phyloP scores from a whole-genome alignment of 1,140 invertebrate species.

The Galendromus occidentalis region DNA sequence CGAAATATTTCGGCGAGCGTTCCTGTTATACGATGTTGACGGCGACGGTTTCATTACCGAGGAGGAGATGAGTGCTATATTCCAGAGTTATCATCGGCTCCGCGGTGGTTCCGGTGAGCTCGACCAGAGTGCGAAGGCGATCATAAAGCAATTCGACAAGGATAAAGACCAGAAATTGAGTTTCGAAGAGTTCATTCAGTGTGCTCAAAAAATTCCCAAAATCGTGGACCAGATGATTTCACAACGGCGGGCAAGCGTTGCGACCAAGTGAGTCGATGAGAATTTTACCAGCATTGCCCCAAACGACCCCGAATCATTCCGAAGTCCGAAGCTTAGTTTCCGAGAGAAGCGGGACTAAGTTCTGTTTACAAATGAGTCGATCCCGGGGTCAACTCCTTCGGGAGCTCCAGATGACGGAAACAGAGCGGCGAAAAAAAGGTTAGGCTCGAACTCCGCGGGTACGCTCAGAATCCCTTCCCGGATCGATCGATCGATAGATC shows the following conservation, averaged over 20 bases:
- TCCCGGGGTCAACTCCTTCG: no score
- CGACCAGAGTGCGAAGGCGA: neutral
- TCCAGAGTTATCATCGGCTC: neutral
- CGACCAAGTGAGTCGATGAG: neutral
- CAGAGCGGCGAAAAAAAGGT: no score
- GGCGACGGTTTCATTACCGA: constrained; percentile 8
- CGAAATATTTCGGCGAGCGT: neutral
- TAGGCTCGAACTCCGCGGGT: no score
- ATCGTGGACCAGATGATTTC: constrained; percentile 10
- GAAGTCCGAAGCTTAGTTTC: no score
- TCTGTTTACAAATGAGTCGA: no score
- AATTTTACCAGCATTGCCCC: no score
- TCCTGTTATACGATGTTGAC: constrained; percentile 3
- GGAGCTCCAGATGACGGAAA: no score
- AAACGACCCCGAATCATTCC: no score
- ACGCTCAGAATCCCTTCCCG: no score
- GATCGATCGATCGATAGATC: no score
- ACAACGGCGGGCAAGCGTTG: neutral
- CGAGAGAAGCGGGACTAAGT: no score
- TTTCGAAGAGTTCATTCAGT: neutral
- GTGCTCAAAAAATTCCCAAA: constrained; percentile 5
- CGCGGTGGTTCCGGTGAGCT: neutral
- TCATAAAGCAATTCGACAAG: neutral
- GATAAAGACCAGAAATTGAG: neutral
- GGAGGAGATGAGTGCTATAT: constrained; percentile 4